A percentile compares a stretch with the other conserved stretches of the same genome.
These are phyloP conservation scores for Microplitis demolitor DNA, from an alignment of 1,140 invertebrate species.

Conservation along the genomic window DNA sequence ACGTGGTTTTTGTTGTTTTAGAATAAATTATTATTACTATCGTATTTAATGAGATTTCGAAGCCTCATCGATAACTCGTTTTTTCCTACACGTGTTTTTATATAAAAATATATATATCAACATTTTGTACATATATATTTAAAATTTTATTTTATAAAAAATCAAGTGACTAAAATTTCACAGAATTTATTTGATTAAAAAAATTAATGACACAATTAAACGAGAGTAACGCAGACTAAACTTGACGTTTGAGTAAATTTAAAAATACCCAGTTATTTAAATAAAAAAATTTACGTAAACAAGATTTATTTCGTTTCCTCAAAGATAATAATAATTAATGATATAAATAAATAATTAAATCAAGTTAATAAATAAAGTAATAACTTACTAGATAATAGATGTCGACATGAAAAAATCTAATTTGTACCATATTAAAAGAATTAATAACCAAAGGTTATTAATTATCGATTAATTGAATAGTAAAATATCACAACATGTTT, in stretches of 20 bases:
- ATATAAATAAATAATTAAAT: background rate
- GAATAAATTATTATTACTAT: constrained; percentile 27
- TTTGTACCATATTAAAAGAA: constrained; percentile 46
- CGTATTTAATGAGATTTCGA: constrained; percentile 50
- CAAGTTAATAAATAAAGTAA: background rate
- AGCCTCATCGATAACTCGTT: constrained; percentile 42
- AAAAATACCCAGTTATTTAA: background rate
- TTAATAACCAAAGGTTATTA: background rate
- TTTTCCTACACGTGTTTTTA: constrained; percentile 36
- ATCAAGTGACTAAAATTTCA: no score
- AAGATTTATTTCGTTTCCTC: background rate
- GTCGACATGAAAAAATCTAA: constrained; percentile 48
- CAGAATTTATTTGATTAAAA: no score
- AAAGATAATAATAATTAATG: background rate
- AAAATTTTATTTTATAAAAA: background rate
- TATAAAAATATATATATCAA: constrained; percentile 27
- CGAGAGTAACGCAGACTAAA: no score
- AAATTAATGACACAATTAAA: no score
- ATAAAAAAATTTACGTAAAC: background rate
- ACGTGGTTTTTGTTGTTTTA: background rate
- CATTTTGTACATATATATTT: background rate
- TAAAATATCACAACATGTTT: background rate
- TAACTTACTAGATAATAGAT: constrained; percentile 47
- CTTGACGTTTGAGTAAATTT: background rate
- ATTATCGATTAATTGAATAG: background rate